Evolutionary conservation across 2,888 invertebrate genomes (phyloP).

Genomic region (Lasioglossum villosulum): DNA sequence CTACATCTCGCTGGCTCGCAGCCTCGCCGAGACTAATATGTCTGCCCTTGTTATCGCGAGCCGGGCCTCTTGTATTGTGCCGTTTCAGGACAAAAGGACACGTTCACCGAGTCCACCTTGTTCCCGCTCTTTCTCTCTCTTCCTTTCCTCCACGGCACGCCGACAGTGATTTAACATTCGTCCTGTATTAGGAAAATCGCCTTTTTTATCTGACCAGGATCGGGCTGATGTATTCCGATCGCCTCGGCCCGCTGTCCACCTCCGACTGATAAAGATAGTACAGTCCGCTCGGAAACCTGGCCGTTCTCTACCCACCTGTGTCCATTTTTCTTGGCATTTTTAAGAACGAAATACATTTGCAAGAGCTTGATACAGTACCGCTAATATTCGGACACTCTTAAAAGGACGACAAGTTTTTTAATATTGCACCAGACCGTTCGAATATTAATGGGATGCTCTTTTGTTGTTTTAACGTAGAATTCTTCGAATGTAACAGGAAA

Average conservation of each 20-base stretch:
- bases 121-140: background rate
- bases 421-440: too few species aligned
- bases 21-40: conserved; percentile 45
- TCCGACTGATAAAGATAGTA: conserved; percentile 2
- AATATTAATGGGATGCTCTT: too few species aligned
- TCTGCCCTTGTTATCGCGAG: conserved; percentile 48
- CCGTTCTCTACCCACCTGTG: background rate
- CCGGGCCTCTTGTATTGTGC: conserved; percentile 39
- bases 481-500: too few species aligned
- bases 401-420: too few species aligned
- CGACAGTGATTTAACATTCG: conserved; percentile 3
- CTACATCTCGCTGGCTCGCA: conserved; percentile 39
- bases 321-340: background rate
- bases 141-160: background rate
- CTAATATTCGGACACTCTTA: too few species aligned
- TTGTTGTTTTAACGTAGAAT: too few species aligned
- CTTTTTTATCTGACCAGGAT: background rate
- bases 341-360: background rate
- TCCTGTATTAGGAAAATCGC: background rate
- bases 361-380: background rate
- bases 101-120: background rate
- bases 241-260: background rate
- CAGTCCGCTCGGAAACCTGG: background rate
- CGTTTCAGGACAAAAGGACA: conserved; percentile 44
- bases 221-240: conserved; percentile 12